Evolutionary conservation across 2,888 invertebrate species (phyloP), one percentile per base, ranked within the genome.

Genomic region (Glaucopsyche alexis): DNA sequence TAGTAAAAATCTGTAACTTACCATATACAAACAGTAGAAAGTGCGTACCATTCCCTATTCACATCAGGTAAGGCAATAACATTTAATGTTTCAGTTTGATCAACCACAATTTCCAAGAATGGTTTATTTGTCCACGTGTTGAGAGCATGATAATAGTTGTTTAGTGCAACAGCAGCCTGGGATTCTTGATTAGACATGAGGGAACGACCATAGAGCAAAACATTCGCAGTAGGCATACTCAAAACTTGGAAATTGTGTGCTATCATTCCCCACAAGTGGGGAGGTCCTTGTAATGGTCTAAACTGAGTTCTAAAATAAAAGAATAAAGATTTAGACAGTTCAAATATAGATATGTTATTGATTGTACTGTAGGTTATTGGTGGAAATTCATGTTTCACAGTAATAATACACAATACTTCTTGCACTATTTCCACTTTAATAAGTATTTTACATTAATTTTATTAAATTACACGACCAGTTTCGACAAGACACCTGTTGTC

Each of bases 11-110:
- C 40, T 49, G 1, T 6, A n/a, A 83, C 91, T 87, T 78, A 93
- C 93, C 93, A 92, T 76, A 93, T 83, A n/a, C 85, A 88, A 45
- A 91, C 80, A 0, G 84, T 86, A 0, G 90, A 89, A 2, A 92
- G 78, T 1, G 90, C 84, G 71, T 85, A 79, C 92, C 91, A 93
- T 38, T 88, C 85, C 16, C 79, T 82, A 1, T 82, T 78, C 0
- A 87, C 81, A 78, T 92, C 92, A 14, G 92, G 91, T 29, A 91
- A 72, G 0, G 87, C 91, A 7, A 90, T 75, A 2, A 93, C 79
- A 75, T 84, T 82, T 79, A 92, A 75, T 38, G 81, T 83, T 0
- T 81, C 83, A 47, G 85, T 83, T 79, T 92, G 91, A 74, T 88
- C 81, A 0, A 79, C 16, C 2, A 85, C 73, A 0, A 91, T 89